Evolutionary conservation across 2,113 vertebrate genomes (phyloP).

Genomic region (Cynoglossus semilaevis): DNA sequence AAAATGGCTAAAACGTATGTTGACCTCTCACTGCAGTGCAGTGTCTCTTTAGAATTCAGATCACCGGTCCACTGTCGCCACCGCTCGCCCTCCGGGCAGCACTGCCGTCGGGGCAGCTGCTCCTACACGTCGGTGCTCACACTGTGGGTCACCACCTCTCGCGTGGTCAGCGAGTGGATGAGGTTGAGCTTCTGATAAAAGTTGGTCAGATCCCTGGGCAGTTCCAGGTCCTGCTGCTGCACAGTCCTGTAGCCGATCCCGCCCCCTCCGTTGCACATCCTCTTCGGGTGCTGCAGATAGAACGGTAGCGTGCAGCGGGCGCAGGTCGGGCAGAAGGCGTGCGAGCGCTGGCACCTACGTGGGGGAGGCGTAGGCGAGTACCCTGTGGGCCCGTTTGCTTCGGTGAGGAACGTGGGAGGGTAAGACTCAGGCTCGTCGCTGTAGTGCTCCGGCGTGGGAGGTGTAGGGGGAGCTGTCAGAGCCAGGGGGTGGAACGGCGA

Average conservation of each 20-base stretch:
- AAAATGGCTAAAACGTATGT: too few relatives aligned
- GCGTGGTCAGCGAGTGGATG: conserved; percentile 85
- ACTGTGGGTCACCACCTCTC: conserved; percentile 86
- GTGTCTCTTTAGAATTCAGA: neutral
- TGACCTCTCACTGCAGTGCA: neutral
- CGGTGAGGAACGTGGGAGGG: conserved; percentile 66
- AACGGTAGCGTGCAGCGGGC: conserved; percentile 82
- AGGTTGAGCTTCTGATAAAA: conserved; percentile 87
- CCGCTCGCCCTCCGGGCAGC: neutral
- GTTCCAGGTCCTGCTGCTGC: conserved; percentile 83
- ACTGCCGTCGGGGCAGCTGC: conserved; percentile 12
- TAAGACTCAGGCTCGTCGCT: conserved; percentile 52
- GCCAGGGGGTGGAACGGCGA: conserved; percentile 69
- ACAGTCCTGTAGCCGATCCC: conserved; percentile 81
- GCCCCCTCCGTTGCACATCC: conserved; percentile 82
- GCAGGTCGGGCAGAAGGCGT: conserved; percentile 84
- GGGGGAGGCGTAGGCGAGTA: conserved; percentile 71
- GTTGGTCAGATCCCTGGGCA: conserved; percentile 72
- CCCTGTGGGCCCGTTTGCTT: conserved; percentile 82
- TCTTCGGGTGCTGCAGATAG: conserved; percentile 82
- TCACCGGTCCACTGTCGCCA: neutral
- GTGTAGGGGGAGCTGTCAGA: conserved; percentile 77
- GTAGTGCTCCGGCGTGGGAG: conserved; percentile 54
- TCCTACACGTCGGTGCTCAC: conserved; percentile 88
- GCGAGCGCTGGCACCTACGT: conserved; percentile 63